A percentile compares a stretch with the other conserved stretches of the same genome.
These are phyloP conservation scores for Galeruca laticollis DNA, from an alignment of 2,888 invertebrate genomes.

Conservation along the genomic window DNA sequence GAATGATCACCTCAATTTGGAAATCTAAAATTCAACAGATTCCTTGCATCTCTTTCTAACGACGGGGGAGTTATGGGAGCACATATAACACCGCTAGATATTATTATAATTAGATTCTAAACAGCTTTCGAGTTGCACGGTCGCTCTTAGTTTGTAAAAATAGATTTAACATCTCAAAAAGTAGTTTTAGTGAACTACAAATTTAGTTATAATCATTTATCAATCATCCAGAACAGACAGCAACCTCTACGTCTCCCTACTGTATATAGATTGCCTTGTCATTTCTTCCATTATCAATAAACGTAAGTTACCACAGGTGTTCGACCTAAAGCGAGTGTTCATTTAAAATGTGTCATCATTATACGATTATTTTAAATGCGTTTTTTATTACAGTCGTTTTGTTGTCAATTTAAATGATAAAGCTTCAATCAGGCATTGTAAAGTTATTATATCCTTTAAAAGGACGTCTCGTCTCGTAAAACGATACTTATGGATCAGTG, in stretches of 20 bases:
- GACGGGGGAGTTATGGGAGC: too few relatives aligned
- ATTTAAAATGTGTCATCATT: slow-evolving; percentile 48
- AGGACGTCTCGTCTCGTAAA: slow-evolving; percentile 7
- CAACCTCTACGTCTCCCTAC: neutral
- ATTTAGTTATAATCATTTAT: neutral
- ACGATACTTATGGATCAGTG: slow-evolving; percentile 11
- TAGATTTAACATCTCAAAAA: too few relatives aligned
- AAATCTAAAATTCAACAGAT: too few relatives aligned
- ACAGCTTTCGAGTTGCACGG: too few relatives aligned
- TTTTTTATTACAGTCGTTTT: slow-evolving; percentile 30
- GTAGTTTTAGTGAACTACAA: too few relatives aligned
- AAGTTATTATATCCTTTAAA: slow-evolving; percentile 22
- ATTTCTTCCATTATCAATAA: neutral
- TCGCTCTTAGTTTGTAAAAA: too few relatives aligned
- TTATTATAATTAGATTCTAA: too few relatives aligned
- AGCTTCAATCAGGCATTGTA: slow-evolving; percentile 4
- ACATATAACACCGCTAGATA: too few relatives aligned
- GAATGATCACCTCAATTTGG: too few relatives aligned
- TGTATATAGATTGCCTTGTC: neutral
- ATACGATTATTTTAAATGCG: slow-evolving; percentile 41
- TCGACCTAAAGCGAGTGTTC: slow-evolving; percentile 24
- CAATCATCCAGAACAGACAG: neutral
- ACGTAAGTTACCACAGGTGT: slow-evolving; percentile 47
- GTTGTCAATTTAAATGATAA: slow-evolving; percentile 35
- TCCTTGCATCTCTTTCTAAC: too few relatives aligned